Conservation (phyloP, 2,888 invertebrate genomes). For the Carterocephalus palaemon region DNA sequence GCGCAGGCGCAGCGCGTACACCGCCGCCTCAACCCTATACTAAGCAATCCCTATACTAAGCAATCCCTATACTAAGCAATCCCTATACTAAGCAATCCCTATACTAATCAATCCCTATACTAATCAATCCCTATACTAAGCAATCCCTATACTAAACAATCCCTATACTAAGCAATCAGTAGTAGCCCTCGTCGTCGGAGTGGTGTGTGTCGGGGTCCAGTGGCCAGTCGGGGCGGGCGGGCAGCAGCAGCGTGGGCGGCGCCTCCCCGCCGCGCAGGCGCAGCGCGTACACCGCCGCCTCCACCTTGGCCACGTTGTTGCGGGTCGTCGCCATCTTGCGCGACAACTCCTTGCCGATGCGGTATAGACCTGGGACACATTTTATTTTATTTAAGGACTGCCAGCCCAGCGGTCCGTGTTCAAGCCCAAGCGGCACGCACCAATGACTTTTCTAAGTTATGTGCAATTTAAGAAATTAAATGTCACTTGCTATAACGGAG, state of each 20-base stretch:
- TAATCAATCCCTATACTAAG: background rate
- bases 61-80: too few relatives aligned
- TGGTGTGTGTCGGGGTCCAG: constrained; percentile 38
- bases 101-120: too few relatives aligned
- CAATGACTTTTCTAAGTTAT: too few relatives aligned
- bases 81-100: too few relatives aligned
- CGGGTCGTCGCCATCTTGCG: constrained; percentile 85
- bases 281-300: constrained; percentile 89
- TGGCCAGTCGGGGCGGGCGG: constrained; percentile 38
- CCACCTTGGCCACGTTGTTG: constrained; percentile 89
- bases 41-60: too few relatives aligned
- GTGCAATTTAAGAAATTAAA: too few relatives aligned
- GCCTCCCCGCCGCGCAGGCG: constrained; percentile 89
- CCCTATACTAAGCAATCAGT: constrained; percentile 24
- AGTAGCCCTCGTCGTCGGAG: constrained; percentile 63
- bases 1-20: constrained; percentile 87
- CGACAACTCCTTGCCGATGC: constrained; percentile 76
- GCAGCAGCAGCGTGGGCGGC: constrained; percentile 73
- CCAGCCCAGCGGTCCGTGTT: too few relatives aligned
- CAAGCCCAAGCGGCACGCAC: too few relatives aligned
- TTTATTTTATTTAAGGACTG: too few relatives aligned
- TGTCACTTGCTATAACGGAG: too few relatives aligned
- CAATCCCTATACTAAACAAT: background rate
- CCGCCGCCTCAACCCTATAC: constrained; percentile 93
- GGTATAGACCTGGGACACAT: constrained; percentile 45